Percentiles rank a stretch among this genome's conserved stretches.
phyloP scores from a whole-genome alignment of 2,888 invertebrate genomes.

The Eupithecia subumbrata region DNA sequence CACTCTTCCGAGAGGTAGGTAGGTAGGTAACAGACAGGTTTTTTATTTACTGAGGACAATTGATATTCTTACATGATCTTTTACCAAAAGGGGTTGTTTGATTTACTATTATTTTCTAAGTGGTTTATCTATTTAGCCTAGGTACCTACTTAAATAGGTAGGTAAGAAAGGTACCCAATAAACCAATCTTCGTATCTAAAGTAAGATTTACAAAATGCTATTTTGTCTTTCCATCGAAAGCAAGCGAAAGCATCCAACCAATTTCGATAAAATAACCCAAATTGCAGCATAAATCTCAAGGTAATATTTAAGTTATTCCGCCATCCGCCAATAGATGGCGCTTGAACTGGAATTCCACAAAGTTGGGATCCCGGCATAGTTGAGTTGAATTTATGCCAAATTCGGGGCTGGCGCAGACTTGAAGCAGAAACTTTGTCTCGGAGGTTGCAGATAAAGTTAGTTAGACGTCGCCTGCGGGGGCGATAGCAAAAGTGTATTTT shows the following conservation, averaged over 20 bases:
- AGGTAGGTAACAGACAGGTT: not conserved
- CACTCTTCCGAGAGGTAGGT: not conserved
- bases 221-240: not conserved
- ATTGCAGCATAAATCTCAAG: slow-evolving; percentile 40
- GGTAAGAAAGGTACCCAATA: no score
- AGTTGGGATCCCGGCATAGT: slow-evolving; percentile 40
- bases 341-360: slow-evolving; percentile 41
- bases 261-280: slow-evolving; percentile 39
- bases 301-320: slow-evolving; percentile 42
- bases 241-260: slow-evolving; percentile 24
- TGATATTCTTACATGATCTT: not conserved
- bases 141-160: no score
- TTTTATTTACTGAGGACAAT: not conserved
- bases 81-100: no score
- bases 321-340: slow-evolving; percentile 52
- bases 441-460: slow-evolving; percentile 47
- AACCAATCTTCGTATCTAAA: no score
- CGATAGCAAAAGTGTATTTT: slow-evolving; percentile 36
- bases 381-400: slow-evolving; percentile 51
- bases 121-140: no score
- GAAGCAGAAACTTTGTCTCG: slow-evolving; percentile 33
- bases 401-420: slow-evolving; percentile 37
- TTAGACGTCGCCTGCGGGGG: slow-evolving; percentile 38
- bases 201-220: not conserved
- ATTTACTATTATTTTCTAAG: no score